phyloP scores from a whole-genome alignment of 2,888 invertebrate genomes.

The Neria commutata region DNA sequence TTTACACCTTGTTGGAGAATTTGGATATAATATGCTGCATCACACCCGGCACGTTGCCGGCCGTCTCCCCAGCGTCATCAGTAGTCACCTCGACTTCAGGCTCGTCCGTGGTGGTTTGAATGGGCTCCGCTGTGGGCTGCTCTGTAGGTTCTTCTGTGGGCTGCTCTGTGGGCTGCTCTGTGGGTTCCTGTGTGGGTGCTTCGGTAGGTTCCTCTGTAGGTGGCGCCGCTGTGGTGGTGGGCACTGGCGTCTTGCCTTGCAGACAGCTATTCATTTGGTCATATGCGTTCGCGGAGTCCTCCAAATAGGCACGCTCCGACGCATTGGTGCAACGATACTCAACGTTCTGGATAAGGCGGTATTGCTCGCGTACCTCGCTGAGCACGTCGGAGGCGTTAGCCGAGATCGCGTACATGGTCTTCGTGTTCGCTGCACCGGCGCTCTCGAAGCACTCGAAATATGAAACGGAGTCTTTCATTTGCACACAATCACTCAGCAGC shows the following conservation, averaged over 20 bases:
- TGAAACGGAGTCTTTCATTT: background rate
- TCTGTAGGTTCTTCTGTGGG: background rate
- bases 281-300: slow-evolving; percentile 25
- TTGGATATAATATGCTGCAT: no score
- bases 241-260: slow-evolving; percentile 25
- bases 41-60: no score
- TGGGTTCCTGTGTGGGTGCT: background rate
- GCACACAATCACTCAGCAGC: slow-evolving; percentile 26
- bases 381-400: slow-evolving; percentile 35
- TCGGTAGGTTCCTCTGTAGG: background rate
- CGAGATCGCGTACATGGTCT: slow-evolving; percentile 38
- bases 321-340: slow-evolving; percentile 39
- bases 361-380: slow-evolving; percentile 27
- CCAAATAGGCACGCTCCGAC: slow-evolving; percentile 35
- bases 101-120: background rate
- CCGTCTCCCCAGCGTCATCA: background rate
- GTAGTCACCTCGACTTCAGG: background rate
- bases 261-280: slow-evolving; percentile 33
- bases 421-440: slow-evolving; percentile 28
- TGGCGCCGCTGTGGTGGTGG: slow-evolving; percentile 4
- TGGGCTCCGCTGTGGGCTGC: background rate
- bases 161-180: background rate
- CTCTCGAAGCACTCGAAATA: slow-evolving; percentile 45
- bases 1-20: no score
- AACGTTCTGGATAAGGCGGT: slow-evolving; percentile 26